Conservation (phyloP, 2,797 vertebrate species). For the Martes flavigula region DNA sequence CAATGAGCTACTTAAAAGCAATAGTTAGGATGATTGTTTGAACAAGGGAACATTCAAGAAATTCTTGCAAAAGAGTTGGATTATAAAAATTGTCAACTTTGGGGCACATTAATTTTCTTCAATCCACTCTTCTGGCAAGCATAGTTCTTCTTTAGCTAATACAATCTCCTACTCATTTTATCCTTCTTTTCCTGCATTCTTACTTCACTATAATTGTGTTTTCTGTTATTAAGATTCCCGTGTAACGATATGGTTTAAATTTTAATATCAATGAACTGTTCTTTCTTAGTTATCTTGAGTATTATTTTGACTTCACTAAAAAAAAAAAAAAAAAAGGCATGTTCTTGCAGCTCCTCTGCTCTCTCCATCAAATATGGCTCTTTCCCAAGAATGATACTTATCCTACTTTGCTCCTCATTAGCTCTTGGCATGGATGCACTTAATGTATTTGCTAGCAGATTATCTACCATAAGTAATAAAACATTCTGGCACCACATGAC, state of each 20-base stretch:
- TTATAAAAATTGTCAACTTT: not conserved
- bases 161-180: not conserved
- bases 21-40: not conserved
- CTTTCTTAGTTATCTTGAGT: not conserved
- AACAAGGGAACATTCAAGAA: not conserved
- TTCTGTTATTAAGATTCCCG: not conserved
- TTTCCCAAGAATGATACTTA: constrained; percentile 16
- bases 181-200: not conserved
- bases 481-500: not conserved
- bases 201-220: not conserved
- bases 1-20: not conserved
- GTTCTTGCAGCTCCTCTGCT: not conserved
- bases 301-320: not conserved
- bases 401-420: not conserved
- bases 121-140: not conserved
- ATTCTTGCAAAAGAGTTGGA: not conserved
- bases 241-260: not conserved
- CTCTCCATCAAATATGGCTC: not conserved
- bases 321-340: not conserved
- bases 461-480: not conserved
- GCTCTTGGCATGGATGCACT: not conserved
- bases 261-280: not conserved
- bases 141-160: not conserved
- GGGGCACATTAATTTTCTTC: not conserved
- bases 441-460: not conserved